phyloP scores from a whole-genome alignment of 2,888 invertebrate species.

The Anoplius nigerrimus region DNA sequence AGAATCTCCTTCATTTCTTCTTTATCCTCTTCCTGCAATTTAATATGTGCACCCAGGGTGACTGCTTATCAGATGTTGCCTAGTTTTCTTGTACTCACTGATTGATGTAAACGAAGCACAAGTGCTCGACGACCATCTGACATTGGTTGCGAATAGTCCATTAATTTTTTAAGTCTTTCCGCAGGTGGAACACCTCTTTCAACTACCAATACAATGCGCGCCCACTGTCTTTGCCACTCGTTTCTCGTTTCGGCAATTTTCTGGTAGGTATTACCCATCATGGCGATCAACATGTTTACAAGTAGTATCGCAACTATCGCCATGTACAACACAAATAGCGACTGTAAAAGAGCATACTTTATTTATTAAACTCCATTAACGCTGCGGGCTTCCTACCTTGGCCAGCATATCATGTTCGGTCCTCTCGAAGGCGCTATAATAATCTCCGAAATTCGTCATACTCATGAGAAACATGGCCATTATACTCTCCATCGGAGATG shows the following conservation, averaged over 20 bases:
- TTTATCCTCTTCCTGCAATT: slow-evolving; percentile 89
- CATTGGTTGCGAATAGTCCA: slow-evolving; percentile 96
- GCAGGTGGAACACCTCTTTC: slow-evolving; percentile 96
- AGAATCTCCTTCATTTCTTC: slow-evolving; percentile 95
- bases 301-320: slow-evolving; percentile 95
- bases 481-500: slow-evolving; percentile 94
- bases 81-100: slow-evolving; percentile 77
- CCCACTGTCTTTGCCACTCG: slow-evolving; percentile 99
- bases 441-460: slow-evolving; percentile 96
- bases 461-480: slow-evolving; percentile 99
- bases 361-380: not conserved
- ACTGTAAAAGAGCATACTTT: slow-evolving; percentile 74
- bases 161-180: slow-evolving; percentile 88
- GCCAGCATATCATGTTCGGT: slow-evolving; percentile 93
- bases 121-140: slow-evolving; percentile 90
- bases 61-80: slow-evolving; percentile 7
- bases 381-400: slow-evolving; percentile 82
- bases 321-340: slow-evolving; percentile 97
- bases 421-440: slow-evolving; percentile 92
- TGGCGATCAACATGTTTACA: slow-evolving; percentile 98
- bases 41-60: slow-evolving; percentile 12
- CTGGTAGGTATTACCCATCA: slow-evolving; percentile 99
- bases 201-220: slow-evolving; percentile 96
- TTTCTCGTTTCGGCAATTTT: slow-evolving; percentile 97
- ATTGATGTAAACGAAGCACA: slow-evolving; percentile 91